Evolutionary conservation across 2,888 invertebrate genomes (phyloP).

Genomic region (Camptogramma bilineatum): DNA sequence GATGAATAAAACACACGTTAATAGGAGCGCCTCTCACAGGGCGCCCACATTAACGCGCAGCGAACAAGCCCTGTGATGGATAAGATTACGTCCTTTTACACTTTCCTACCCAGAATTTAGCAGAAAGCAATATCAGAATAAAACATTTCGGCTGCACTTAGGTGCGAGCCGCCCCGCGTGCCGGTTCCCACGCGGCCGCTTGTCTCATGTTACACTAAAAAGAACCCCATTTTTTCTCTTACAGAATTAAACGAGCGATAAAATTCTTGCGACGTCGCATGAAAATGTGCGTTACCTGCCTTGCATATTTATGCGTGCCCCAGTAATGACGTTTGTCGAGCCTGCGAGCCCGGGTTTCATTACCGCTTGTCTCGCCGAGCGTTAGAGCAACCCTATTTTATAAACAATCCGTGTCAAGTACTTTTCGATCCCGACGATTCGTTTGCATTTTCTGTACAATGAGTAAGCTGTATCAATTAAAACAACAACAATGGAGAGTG

Average conservation of each 20-base stretch:
- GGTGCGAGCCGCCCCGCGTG: slow-evolving; percentile 70
- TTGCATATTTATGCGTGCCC: slow-evolving; percentile 84
- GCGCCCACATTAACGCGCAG: slow-evolving; percentile 75
- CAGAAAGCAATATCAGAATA: slow-evolving; percentile 80
- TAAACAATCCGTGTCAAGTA: slow-evolving; percentile 77
- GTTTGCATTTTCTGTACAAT: slow-evolving; percentile 68
- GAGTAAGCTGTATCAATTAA: slow-evolving; percentile 68
- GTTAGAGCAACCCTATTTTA: slow-evolving; percentile 70
- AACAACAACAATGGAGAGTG: slow-evolving; percentile 57
- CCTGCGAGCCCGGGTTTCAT: slow-evolving; percentile 73
- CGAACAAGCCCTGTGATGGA: slow-evolving; percentile 76
- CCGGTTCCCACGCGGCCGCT: slow-evolving; percentile 79
- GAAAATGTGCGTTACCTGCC: slow-evolving; percentile 86
- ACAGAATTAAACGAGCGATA: slow-evolving; percentile 84
- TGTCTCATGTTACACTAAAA: slow-evolving; percentile 78
- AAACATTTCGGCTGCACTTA: slow-evolving; percentile 80
- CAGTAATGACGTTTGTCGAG: slow-evolving; percentile 83
- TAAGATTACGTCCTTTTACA: slow-evolving; percentile 66
- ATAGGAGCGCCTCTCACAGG: slow-evolving; percentile 69
- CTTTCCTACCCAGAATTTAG: slow-evolving; percentile 60
- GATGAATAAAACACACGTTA: slow-evolving; percentile 78
- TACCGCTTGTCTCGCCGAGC: slow-evolving; percentile 65
- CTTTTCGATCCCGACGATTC: slow-evolving; percentile 70
- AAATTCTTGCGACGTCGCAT: slow-evolving; percentile 85
- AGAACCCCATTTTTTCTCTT: slow-evolving; percentile 81